Evolutionary conservation across 2,113 vertebrate species (phyloP), one percentile per base, ranked within the genome.

Genomic region (Albula glossodonta): DNA sequence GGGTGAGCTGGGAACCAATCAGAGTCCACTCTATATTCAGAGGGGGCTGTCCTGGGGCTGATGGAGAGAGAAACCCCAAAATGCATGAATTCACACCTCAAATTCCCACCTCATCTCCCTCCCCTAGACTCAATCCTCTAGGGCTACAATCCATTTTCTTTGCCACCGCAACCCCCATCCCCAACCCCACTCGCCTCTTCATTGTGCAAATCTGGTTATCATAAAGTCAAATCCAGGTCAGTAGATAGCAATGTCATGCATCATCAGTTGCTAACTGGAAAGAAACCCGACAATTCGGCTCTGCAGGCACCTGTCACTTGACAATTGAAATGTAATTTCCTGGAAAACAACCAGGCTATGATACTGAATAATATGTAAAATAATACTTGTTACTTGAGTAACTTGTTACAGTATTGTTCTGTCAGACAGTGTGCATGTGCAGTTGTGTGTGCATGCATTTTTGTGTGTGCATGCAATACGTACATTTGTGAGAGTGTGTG

Each of bases 21-120:
- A 97, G 96, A 66, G 96, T 98, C 98, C 98, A 99, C 90, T 97
- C 91, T 74, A 99, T 92, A 0, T 98, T 99, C 86, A 96, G 95
- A 0, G 98, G 98, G 1, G 98, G 95, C 80, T 96, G 97, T 87
- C 96, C 97, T 87, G 98, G 98, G 9, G 98, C 98, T 99, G 80
- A 81, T 86, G 80, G 66, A 91, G 51, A 88, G 78, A 48, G 41
- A 25, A 66, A 13, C 22, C 56, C 9, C 66, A 60, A 84, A 80
- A 13, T 15, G 4, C 22, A 22, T 74, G 7, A 74, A 5, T 74
- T 74, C 70, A 70, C 63, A 70, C 19, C 19, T 70, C 63, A 25
- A n/a, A 74, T 74, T 22, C 8, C 70, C n/a, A 8, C 31, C 63
- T 70, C n/a, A 74, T 31, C 70, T 11, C n/a, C 70, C n/a, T 25